Conservation (phyloP, 2,113 vertebrate genomes). For the Eira barbara region DNA sequence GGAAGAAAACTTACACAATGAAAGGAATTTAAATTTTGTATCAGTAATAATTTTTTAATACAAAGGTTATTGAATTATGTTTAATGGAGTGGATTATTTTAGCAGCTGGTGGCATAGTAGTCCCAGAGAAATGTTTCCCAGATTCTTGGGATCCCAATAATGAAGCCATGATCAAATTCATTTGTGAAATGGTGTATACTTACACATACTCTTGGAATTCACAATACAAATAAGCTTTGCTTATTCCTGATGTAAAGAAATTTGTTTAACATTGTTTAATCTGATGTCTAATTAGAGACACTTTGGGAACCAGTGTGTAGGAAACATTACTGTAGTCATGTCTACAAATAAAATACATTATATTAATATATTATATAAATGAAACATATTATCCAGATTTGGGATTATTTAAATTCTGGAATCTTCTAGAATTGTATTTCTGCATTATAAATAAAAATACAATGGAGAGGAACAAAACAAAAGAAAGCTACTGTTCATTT, state of each 20-base stretch:
- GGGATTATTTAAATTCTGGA: not conserved
- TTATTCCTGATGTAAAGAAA: not conserved
- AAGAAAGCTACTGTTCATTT: not conserved
- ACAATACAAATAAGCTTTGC: not conserved
- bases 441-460: not conserved
- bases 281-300: not conserved
- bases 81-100: not conserved
- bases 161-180: not conserved
- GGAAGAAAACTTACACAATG: not conserved
- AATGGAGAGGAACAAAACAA: not conserved
- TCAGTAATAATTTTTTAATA: not conserved
- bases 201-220: not conserved
- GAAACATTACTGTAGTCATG: not conserved
- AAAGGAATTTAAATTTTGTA: not conserved
- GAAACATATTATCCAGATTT: not conserved
- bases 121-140: not conserved
- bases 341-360: not conserved
- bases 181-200: not conserved
- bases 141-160: not conserved
- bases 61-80: not conserved
- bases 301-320: not conserved
- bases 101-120: not conserved
- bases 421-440: not conserved
- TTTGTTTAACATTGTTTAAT: not conserved
- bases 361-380: not conserved